These are phyloP conservation scores for Sciaenops ocellatus DNA, from an alignment of 2,797 vertebrate genomes.

Conservation along the genomic window DNA sequence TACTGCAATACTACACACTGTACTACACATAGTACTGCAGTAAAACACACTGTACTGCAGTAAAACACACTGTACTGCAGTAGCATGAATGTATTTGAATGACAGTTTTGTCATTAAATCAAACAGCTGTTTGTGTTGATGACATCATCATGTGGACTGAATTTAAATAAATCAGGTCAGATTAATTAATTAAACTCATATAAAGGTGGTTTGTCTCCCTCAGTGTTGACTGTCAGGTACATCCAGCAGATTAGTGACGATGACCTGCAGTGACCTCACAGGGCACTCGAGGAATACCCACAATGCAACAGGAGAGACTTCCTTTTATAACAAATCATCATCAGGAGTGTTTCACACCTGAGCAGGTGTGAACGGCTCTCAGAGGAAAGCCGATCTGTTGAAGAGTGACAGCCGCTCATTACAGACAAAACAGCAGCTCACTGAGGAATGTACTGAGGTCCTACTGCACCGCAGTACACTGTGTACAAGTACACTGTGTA, in stretches of 20 bases:
- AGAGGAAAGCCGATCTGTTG: slow-evolving; percentile 13
- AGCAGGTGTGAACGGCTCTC: slow-evolving; percentile 37
- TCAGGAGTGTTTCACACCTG: neutral
- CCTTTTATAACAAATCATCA: neutral
- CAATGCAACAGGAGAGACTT: neutral
- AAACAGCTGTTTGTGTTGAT: too few relatives aligned
- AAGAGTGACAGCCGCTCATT: slow-evolving; percentile 8
- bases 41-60: slow-evolving; percentile 1
- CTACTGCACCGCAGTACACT: neutral
- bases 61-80: neutral
- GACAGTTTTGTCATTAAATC: too few relatives aligned
- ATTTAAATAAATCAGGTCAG: too few relatives aligned
- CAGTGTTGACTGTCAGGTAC: neutral
- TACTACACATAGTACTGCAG: neutral
- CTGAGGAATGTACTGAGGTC: too few relatives aligned
- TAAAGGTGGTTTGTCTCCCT: neutral
- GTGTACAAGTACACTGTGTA: neutral
- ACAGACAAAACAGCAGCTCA: slow-evolving; percentile 1
- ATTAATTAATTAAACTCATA: too few relatives aligned
- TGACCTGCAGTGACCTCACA: slow-evolving; percentile 9
- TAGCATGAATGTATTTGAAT: too few relatives aligned
- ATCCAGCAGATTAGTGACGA: slow-evolving; percentile 1
- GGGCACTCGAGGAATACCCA: slow-evolving; percentile 3
- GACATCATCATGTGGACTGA: too few relatives aligned
- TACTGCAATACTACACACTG: neutral